A percentile compares a stretch with the other conserved stretches of the same genome.
Evolutionary conservation across 2,797 vertebrate genomes (phyloP).

Genomic region (Enteromius unitaeniatus): DNA sequence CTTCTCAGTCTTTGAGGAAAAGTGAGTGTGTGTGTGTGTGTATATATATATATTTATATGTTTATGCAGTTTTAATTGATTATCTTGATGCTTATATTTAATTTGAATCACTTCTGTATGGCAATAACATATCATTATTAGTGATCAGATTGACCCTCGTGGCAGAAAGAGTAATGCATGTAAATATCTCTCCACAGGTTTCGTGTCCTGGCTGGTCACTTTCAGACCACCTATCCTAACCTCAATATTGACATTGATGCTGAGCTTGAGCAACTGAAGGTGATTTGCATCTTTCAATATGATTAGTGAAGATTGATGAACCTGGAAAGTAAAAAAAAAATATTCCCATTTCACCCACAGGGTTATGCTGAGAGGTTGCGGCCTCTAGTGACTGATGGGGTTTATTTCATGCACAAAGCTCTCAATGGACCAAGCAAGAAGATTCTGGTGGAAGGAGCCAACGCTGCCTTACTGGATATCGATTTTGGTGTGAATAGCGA

Average conservation of each 20-base stretch:
- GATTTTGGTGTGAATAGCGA: slow-evolving; percentile 79
- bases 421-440: slow-evolving; percentile 83
- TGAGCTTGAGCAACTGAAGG: slow-evolving; percentile 82
- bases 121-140: background rate
- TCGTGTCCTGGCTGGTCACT: slow-evolving; percentile 79
- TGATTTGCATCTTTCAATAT: slow-evolving; percentile 57
- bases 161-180: background rate
- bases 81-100: background rate
- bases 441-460: slow-evolving; percentile 86
- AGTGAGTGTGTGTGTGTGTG: slow-evolving; percentile 71
- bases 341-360: slow-evolving; percentile 60
- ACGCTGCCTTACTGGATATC: slow-evolving; percentile 84
- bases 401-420: slow-evolving; percentile 85
- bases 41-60: too few species aligned
- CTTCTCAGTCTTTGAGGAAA: slow-evolving; percentile 82
- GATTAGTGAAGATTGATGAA: background rate
- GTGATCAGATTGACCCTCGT: background rate
- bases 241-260: slow-evolving; percentile 76
- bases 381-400: slow-evolving; percentile 83
- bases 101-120: background rate
- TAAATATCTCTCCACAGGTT: slow-evolving; percentile 70
- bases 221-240: slow-evolving; percentile 80
- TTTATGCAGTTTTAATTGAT: background rate
- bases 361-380: slow-evolving; percentile 75
- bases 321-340: too few species aligned